Conservation (phyloP, 2,888 invertebrate species). For the Acrocyrtus sp. region DNA sequence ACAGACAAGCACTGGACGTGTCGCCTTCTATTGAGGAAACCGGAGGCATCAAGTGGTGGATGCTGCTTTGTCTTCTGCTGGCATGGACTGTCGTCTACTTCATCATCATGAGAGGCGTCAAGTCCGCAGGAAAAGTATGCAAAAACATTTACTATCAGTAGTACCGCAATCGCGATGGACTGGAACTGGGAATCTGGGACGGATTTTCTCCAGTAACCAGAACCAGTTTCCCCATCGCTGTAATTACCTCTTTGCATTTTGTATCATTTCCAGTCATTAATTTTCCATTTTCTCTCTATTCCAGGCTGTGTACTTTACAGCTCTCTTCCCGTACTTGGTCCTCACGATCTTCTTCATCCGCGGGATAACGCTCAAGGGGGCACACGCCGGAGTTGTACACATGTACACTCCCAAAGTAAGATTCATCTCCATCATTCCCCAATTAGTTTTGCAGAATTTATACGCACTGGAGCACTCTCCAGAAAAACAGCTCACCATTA, state of each 20-base stretch:
- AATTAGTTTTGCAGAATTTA: too few relatives aligned
- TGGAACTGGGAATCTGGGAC: too few relatives aligned
- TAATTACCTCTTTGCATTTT: too few relatives aligned
- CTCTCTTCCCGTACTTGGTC: constrained; percentile 93
- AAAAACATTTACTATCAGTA: too few relatives aligned
- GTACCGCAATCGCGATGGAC: too few relatives aligned
- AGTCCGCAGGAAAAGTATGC: constrained; percentile 90
- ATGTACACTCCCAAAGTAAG: constrained; percentile 92
- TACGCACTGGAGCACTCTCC: too few relatives aligned
- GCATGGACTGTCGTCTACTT: constrained; percentile 94
- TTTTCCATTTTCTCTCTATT: constrained; percentile 1
- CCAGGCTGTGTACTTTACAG: constrained; percentile 96
- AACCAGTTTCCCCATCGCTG: too few relatives aligned
- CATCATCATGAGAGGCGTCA: constrained; percentile 96
- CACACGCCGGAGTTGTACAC: constrained; percentile 84
- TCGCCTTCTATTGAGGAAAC: constrained; percentile 86
- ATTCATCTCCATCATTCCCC: too few relatives aligned
- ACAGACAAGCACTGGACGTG: constrained; percentile 87
- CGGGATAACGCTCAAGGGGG: constrained; percentile 88
- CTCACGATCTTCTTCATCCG: constrained; percentile 94
- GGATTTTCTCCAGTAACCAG: too few relatives aligned
- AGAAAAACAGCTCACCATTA: too few relatives aligned
- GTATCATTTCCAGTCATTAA: too few relatives aligned
- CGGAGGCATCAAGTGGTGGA: constrained; percentile 92
- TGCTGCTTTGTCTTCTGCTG: constrained; percentile 84